These are phyloP conservation scores for Hypomecis atomaria DNA, from an alignment of 2,888 invertebrate genomes.

Conservation along the genomic window DNA sequence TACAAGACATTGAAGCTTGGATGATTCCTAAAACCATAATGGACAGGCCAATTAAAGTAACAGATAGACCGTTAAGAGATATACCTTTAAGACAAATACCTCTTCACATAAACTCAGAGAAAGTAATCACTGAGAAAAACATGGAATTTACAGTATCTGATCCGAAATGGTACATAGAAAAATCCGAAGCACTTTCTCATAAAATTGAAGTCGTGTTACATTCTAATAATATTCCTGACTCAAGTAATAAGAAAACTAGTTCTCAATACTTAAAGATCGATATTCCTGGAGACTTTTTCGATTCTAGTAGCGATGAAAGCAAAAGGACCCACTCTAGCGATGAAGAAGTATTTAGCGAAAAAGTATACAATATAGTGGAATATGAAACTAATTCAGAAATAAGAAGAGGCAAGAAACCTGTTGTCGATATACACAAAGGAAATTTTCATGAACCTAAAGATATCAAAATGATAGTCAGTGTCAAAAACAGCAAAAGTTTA, in stretches of 20 bases:
- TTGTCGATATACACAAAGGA: conserved; percentile 43
- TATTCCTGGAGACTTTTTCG: conserved; percentile 70
- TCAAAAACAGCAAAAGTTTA: conserved; percentile 49
- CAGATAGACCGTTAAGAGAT: conserved; percentile 30
- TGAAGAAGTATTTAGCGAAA: conserved; percentile 61
- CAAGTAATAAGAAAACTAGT: conserved; percentile 48
- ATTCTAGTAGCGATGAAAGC: conserved; percentile 54
- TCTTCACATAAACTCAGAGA: conserved; percentile 12
- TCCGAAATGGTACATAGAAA: conserved; percentile 66
- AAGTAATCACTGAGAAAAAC: conserved; percentile 42
- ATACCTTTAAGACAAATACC: conserved; percentile 7
- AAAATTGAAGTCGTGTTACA: conserved; percentile 66
- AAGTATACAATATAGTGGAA: conserved; percentile 72
- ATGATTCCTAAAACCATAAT: conserved; percentile 66
- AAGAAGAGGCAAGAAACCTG: conserved; percentile 39
- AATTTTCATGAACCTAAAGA: conserved; percentile 47
- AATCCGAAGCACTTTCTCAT: conserved; percentile 63
- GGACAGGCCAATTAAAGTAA: conserved; percentile 41
- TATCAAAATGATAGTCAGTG: conserved; percentile 53
- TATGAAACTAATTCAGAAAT: conserved; percentile 64
- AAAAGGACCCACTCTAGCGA: conserved; percentile 58
- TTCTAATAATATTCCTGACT: conserved; percentile 53
- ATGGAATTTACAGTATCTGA: conserved; percentile 57
- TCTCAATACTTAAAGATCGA: conserved; percentile 67
- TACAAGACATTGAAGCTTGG: conserved; percentile 70